Percentiles rank a stretch among this genome's conserved stretches.
Conservation (phyloP, 2,113 vertebrate genomes). For the Cyanoliseus patagonus region DNA sequence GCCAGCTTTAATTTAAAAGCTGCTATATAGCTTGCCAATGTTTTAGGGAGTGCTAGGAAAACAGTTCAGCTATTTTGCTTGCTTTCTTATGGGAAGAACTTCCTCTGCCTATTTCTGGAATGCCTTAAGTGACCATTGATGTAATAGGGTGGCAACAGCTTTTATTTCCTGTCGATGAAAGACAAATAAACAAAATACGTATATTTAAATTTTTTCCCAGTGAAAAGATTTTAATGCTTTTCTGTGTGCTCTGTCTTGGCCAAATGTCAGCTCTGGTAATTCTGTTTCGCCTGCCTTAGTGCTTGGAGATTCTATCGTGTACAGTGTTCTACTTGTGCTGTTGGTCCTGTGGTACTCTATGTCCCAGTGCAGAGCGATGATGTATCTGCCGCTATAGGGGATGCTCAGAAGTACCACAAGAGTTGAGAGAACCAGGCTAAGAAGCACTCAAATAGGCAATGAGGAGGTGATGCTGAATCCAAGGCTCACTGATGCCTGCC, state of each 20-base stretch:
- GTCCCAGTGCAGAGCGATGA: not conserved
- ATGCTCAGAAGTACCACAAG: not conserved
- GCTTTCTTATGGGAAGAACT: not conserved
- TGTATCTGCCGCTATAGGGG: not conserved
- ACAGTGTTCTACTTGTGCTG: accelerated
- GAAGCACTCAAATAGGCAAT: not conserved
- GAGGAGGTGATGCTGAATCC: not conserved
- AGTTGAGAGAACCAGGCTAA: not conserved
- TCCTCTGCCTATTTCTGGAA: not conserved
- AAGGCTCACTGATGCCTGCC: not conserved
- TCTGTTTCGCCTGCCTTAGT: accelerated
- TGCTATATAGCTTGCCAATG: accelerated
- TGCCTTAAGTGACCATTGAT: not conserved
- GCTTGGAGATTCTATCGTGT: accelerated
- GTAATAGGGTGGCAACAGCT: not conserved
- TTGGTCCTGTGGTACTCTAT: accelerated
- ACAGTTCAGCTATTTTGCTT: not conserved
- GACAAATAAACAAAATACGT: not conserved
- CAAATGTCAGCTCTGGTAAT: not conserved
- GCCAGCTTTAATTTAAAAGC: not conserved
- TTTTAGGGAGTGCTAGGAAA: not conserved
- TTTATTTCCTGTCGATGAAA: conserved; percentile 8
- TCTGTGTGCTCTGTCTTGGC: not conserved
- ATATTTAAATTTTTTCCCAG: not conserved
- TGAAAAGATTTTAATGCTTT: not conserved